A percentile compares a stretch with the other conserved stretches of the same genome.
Conservation (phyloP, 2,113 vertebrate species). For the Cyanoderma ruficeps region DNA sequence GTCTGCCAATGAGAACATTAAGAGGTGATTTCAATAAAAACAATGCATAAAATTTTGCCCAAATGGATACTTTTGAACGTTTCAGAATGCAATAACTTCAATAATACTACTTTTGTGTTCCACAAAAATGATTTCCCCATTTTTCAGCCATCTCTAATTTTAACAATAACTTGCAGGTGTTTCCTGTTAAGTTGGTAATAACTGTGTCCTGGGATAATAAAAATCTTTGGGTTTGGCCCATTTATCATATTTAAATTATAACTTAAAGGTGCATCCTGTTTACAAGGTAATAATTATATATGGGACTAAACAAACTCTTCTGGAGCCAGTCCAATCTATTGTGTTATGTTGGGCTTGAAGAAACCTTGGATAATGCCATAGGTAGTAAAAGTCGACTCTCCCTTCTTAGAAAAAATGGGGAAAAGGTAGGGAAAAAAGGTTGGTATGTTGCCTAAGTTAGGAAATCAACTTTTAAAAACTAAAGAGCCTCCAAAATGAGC, state of each 20-base stretch:
- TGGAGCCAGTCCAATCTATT: slow-evolving; percentile 54
- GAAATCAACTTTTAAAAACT: neutral
- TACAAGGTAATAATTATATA: slow-evolving; percentile 62
- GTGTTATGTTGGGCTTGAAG: slow-evolving; percentile 7
- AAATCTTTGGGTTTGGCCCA: slow-evolving; percentile 33
- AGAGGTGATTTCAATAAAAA: neutral
- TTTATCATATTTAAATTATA: slow-evolving; percentile 72
- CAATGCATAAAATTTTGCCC: neutral
- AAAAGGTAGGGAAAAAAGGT: neutral
- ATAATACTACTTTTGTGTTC: neutral
- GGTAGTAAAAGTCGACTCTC: neutral
- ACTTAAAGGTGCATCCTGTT: slow-evolving; percentile 73
- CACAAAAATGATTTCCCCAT: slow-evolving; percentile 39
- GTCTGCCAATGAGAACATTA: neutral
- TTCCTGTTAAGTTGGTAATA: slow-evolving; percentile 68
- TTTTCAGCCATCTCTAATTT: slow-evolving; percentile 55
- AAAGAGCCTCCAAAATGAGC: neutral
- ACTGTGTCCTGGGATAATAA: slow-evolving; percentile 47
- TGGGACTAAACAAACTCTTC: slow-evolving; percentile 63
- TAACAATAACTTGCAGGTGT: slow-evolving; percentile 67
- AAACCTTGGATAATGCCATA: neutral
- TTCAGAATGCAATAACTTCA: neutral
- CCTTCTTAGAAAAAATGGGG: neutral
- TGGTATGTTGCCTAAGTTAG: neutral
- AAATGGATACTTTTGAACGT: neutral